Evolutionary conservation across 1,140 invertebrate species (phyloP).

Genomic region (Nasonia longicornis): DNA sequence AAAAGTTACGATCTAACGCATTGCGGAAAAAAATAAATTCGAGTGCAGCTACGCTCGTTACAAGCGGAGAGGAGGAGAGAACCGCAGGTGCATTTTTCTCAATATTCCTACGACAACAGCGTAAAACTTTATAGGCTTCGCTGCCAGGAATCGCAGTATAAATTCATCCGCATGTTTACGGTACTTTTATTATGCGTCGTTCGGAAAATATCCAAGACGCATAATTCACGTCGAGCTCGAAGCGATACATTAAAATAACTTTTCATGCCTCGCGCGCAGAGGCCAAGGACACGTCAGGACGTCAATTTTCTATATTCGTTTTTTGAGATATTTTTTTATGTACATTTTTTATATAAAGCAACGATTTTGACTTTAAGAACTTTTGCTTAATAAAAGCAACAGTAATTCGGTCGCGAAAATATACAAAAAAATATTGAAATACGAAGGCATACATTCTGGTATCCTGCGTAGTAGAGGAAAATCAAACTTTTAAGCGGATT

Average conservation of each 20-base stretch:
- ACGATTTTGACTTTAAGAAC: no score
- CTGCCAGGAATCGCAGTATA: background rate
- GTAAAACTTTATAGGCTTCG: conserved; percentile 1
- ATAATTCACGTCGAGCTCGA: background rate
- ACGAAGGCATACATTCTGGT: no score
- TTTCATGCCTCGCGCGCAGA: background rate
- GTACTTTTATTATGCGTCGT: background rate
- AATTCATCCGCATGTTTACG: conserved; percentile 7
- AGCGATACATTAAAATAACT: background rate
- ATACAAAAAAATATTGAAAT: no score
- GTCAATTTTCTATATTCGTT: background rate
- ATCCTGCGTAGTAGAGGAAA: no score
- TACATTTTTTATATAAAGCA: background rate
- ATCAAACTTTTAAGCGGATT: no score
- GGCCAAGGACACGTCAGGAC: no score
- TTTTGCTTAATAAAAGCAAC: no score
- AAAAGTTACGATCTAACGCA: no score
- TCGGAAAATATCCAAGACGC: background rate
- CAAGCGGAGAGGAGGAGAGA: background rate
- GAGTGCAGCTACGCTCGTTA: background rate
- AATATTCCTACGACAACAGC: background rate
- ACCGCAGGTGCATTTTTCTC: conserved; percentile 10
- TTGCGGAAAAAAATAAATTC: background rate
- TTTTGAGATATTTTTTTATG: background rate
- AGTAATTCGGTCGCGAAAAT: no score